phyloP scores from a whole-genome alignment of 2,113 vertebrate genomes.

The Vulpes vulpes region DNA sequence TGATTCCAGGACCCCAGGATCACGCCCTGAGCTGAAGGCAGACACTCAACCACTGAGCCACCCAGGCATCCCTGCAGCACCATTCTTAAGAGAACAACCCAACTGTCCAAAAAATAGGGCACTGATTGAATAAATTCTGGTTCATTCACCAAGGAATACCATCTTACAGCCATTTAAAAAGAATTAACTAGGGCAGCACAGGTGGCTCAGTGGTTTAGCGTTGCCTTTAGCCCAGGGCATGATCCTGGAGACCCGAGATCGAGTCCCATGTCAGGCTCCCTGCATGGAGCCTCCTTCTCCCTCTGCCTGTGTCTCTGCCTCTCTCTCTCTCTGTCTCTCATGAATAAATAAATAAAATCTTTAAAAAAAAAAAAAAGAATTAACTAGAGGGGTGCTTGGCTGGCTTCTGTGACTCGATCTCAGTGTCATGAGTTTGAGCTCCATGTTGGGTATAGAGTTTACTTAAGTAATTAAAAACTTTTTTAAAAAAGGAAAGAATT shows the following conservation, averaged over 20 bases:
- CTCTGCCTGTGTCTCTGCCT: too few species aligned
- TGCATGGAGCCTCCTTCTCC: too few species aligned
- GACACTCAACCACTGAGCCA: too few species aligned
- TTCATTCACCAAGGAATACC: neutral
- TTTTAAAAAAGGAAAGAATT: neutral
- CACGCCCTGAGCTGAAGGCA: too few species aligned
- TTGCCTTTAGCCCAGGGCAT: too few species aligned
- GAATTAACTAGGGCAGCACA: neutral
- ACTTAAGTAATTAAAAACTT: neutral
- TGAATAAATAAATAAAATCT: too few species aligned
- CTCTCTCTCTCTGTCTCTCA: too few species aligned
- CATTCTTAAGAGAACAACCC: constrained; percentile 30
- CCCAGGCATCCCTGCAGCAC: neutral
- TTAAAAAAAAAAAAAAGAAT: neutral
- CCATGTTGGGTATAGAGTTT: neutral
- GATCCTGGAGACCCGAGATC: too few species aligned
- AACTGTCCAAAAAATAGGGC: neutral
- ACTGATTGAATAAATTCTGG: neutral
- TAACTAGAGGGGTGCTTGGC: neutral
- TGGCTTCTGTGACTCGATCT: neutral
- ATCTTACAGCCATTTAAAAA: neutral
- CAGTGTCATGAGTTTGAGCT: neutral
- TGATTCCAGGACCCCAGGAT: too few species aligned
- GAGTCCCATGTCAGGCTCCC: too few species aligned
- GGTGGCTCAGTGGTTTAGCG: too few species aligned